Conservation (phyloP, 2,113 vertebrate species). For the Datnioides undecimradiatus region DNA sequence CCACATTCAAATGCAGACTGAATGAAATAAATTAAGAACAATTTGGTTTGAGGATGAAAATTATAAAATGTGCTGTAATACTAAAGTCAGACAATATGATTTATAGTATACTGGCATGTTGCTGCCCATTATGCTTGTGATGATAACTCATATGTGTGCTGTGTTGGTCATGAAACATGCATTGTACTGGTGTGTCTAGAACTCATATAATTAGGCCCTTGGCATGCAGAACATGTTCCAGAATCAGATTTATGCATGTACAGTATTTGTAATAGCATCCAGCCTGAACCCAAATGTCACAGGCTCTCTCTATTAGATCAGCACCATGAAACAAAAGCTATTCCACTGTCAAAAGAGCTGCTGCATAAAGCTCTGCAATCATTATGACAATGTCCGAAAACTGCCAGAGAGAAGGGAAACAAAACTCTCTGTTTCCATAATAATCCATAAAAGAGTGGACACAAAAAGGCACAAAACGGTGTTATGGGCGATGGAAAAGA, state of each 20-base stretch:
- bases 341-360: conserved; percentile 57
- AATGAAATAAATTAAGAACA: conserved; percentile 29
- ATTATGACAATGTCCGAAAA: conserved; percentile 67
- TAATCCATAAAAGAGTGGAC: conserved; percentile 68
- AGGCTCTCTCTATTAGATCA: conserved; percentile 56
- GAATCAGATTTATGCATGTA: conserved; percentile 38
- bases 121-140: conserved; percentile 12
- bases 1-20: conserved; percentile 10
- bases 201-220: conserved; percentile 39
- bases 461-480: conserved; percentile 59
- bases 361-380: conserved; percentile 64
- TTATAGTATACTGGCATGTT: conserved; percentile 19
- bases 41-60: conserved; percentile 25
- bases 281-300: conserved; percentile 56
- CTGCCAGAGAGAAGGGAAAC: conserved; percentile 56
- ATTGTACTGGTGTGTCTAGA: conserved; percentile 23
- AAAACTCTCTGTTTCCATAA: conserved; percentile 55
- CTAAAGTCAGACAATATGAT: conserved; percentile 16
- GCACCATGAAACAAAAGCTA: conserved; percentile 61
- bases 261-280: conserved; percentile 39
- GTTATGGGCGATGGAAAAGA: conserved; percentile 64
- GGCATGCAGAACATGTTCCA: conserved; percentile 22
- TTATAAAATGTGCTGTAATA: conserved; percentile 24
- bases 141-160: conserved; percentile 11
- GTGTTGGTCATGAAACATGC: conserved; percentile 18